Conservation (phyloP, 1,140 invertebrate genomes). For the Drosophila varians region DNA sequence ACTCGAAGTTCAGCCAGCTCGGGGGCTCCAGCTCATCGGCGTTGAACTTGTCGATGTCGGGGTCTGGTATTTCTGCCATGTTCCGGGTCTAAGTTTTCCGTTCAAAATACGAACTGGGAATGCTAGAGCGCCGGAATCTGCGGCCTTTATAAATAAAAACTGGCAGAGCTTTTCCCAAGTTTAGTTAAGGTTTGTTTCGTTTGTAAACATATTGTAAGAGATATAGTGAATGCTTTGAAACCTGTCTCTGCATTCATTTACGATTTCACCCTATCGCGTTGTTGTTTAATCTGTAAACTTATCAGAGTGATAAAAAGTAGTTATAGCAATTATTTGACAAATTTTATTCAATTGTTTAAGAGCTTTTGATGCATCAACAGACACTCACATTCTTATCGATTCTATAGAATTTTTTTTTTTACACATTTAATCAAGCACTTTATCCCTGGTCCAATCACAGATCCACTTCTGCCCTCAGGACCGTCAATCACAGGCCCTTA, state of each 20-base stretch:
- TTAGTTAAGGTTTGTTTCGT: background rate
- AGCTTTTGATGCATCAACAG: background rate
- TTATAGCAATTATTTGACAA: no score
- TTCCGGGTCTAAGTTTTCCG: background rate
- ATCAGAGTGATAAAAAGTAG: no score
- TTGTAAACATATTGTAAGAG: no score
- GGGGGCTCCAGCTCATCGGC: slow-evolving; percentile 57
- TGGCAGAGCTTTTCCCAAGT: background rate
- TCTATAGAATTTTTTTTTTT: background rate
- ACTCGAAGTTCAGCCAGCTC: slow-evolving; percentile 50
- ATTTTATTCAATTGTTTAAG: no score
- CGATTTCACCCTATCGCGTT: no score
- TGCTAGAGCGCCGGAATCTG: background rate
- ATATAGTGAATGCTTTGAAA: no score
- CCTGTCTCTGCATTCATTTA: no score
- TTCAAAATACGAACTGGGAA: background rate
- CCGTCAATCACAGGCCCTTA: slow-evolving; percentile 17
- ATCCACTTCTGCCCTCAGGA: background rate
- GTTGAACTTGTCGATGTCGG: slow-evolving; percentile 38
- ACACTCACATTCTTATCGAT: background rate
- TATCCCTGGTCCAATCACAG: background rate
- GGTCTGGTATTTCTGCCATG: slow-evolving; percentile 15
- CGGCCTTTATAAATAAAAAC: background rate
- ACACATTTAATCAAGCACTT: background rate
- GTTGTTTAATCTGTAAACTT: no score